phyloP scores from a whole-genome alignment of 2,797 vertebrate genomes.

The Gallirallus australis region DNA sequence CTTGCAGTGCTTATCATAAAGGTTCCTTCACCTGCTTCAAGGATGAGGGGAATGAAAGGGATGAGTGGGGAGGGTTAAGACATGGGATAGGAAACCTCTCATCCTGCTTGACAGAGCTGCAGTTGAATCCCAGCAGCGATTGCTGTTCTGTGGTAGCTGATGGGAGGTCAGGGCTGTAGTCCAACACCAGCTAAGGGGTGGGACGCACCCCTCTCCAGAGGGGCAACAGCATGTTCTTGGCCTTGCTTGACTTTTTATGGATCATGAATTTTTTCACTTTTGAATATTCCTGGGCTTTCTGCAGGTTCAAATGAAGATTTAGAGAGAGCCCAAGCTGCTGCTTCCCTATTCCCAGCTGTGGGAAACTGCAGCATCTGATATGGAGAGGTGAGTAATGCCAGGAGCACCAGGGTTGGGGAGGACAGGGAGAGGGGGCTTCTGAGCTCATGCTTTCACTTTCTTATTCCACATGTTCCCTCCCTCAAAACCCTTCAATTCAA shows the following conservation, averaged over 20 bases:
- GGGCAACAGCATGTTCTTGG: rapidly evolving
- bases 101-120: background rate
- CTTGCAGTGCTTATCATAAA: background rate
- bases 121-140: background rate
- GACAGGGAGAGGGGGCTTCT: background rate
- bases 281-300: background rate
- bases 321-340: background rate
- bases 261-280: background rate
- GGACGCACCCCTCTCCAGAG: background rate
- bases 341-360: rapidly evolving
- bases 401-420: background rate
- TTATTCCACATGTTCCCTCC: background rate
- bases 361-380: background rate
- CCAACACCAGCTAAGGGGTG: background rate
- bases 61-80: background rate
- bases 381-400: background rate
- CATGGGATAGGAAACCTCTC: background rate
- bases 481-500: background rate
- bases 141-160: background rate
- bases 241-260: background rate
- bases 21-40: background rate
- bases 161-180: background rate
- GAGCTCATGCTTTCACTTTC: background rate
- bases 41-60: background rate
- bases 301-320: background rate